Conservation (phyloP, 2,113 vertebrate genomes). For the Chamaea fasciata region DNA sequence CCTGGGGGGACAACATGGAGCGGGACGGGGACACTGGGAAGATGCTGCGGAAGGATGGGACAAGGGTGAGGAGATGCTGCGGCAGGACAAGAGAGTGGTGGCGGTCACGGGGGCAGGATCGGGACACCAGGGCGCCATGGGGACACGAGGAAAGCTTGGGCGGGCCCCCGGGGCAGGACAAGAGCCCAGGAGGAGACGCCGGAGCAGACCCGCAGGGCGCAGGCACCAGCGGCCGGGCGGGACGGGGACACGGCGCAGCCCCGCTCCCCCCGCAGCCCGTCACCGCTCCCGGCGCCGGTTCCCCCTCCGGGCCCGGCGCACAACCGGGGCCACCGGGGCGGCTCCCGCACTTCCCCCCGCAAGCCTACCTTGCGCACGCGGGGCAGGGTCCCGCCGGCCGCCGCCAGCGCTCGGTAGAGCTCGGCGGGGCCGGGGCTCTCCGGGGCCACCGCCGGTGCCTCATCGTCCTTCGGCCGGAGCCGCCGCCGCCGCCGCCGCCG, state of each 20-base stretch:
- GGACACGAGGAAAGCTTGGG: not conserved
- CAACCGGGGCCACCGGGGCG: slow-evolving; percentile 45
- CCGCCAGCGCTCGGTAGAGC: slow-evolving; percentile 76
- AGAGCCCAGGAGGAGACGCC: not conserved
- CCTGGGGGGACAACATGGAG: not conserved
- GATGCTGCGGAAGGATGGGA: not conserved
- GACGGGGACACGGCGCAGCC: not conserved
- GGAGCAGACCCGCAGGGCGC: not conserved
- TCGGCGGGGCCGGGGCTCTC: slow-evolving; percentile 9
- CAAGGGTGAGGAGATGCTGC: not conserved
- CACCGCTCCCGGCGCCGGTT: not conserved
- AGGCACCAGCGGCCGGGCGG: not conserved
- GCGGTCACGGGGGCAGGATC: not conserved
- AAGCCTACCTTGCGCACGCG: slow-evolving; percentile 53
- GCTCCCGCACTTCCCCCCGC: slow-evolving; percentile 69
- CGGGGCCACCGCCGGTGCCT: slow-evolving; percentile 45
- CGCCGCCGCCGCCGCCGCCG: slow-evolving; percentile 67
- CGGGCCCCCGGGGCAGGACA: not conserved
- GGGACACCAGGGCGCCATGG: not conserved
- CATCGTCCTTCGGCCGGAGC: slow-evolving; percentile 65
- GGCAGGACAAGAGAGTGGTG: not conserved
- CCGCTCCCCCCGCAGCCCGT: not conserved
- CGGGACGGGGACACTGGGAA: not conserved
- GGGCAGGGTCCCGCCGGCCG: slow-evolving; percentile 87
- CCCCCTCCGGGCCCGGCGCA: not conserved